These are phyloP conservation scores for Stenopsyche tienmushanensis DNA, from an alignment of 1,140 invertebrate genomes.

Conservation along the genomic window DNA sequence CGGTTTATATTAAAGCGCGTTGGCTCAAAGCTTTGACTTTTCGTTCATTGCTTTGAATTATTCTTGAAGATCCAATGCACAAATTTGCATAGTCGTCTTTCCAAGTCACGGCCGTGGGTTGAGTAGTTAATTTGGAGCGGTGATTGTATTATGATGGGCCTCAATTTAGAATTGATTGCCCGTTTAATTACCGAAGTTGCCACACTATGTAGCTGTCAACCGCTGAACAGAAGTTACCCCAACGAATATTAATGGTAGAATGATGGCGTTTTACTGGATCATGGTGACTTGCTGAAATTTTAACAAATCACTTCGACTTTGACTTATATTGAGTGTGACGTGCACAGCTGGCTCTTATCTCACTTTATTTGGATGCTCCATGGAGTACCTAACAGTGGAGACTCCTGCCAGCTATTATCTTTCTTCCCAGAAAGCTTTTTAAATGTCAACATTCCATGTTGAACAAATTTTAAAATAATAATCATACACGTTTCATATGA, in stretches of 20 bases:
- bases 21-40: no score
- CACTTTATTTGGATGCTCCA: background rate
- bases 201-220: constrained; percentile 13
- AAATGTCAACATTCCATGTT: no score
- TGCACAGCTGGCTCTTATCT: background rate
- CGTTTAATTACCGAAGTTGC: constrained; percentile 23
- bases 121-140: background rate
- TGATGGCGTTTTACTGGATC: constrained; percentile 14
- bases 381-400: background rate
- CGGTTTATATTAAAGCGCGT: no score
- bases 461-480: no score
- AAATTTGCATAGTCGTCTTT: no score
- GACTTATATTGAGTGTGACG: background rate
- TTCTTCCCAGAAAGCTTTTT: no score
- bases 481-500: no score
- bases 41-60: background rate
- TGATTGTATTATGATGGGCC: constrained; percentile 23
- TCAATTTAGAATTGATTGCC: constrained; percentile 23
- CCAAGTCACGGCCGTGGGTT: no score
- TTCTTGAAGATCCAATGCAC: no score
- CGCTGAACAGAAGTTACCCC: background rate
- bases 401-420: no score
- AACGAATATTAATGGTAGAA: constrained; percentile 23
- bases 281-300: constrained; percentile 11
- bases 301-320: constrained; percentile 11